Evolutionary conservation across 2,888 invertebrate genomes (phyloP).

Genomic region (Oxyscelio sp.): DNA sequence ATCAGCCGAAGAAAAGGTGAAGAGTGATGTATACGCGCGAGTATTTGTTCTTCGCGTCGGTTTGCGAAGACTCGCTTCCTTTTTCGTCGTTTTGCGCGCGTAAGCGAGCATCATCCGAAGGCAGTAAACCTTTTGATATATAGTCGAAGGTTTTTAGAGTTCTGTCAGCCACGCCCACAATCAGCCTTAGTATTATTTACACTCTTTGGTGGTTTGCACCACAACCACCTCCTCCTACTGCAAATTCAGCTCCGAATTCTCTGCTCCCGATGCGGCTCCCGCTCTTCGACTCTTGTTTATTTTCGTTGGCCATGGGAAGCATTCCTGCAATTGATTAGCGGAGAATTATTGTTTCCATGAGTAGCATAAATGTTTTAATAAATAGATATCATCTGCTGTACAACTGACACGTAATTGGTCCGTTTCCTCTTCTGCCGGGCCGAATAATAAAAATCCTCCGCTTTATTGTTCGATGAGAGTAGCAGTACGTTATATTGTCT

Average conservation of each 20-base stretch:
- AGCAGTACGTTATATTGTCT: slow-evolving; percentile 79
- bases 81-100: slow-evolving; percentile 74
- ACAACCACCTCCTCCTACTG: too few relatives aligned
- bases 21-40: slow-evolving; percentile 75
- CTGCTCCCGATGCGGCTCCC: too few relatives aligned
- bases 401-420: slow-evolving; percentile 62
- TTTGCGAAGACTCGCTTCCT: slow-evolving; percentile 58
- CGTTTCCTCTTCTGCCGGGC: slow-evolving; percentile 41
- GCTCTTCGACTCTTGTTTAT: too few relatives aligned
- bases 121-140: too few relatives aligned
- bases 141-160: too few relatives aligned
- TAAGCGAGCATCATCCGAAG: slow-evolving; percentile 85
- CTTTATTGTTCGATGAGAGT: slow-evolving; percentile 83
- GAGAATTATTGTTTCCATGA: background rate
- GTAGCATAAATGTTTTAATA: background rate
- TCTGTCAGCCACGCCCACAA: too few relatives aligned
- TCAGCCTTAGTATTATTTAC: too few relatives aligned
- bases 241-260: too few relatives aligned
- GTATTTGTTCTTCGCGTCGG: slow-evolving; percentile 84
- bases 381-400: slow-evolving; percentile 50
- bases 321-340: slow-evolving; percentile 13
- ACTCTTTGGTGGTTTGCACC: too few relatives aligned
- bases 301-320: too few relatives aligned
- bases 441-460: slow-evolving; percentile 75
- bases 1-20: slow-evolving; percentile 68